phyloP scores from a whole-genome alignment of 2,888 invertebrate species.

The Eristalis pertinax region DNA sequence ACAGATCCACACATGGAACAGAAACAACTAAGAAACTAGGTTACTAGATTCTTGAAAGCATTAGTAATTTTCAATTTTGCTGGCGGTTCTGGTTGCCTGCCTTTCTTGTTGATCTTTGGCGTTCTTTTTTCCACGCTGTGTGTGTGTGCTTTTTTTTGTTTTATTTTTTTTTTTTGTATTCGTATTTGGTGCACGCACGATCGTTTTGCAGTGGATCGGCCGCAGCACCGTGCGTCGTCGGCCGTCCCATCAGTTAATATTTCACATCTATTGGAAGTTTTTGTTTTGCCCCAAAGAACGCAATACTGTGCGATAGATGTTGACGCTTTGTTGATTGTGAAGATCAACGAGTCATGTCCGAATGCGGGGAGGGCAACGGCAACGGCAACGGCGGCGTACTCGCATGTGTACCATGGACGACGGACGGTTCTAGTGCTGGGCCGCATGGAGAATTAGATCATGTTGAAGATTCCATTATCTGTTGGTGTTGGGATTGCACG shows the following conservation, averaged over 20 bases:
- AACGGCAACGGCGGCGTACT: background rate
- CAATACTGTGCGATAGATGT: constrained; percentile 34
- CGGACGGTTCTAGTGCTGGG: constrained; percentile 40
- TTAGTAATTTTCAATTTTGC: constrained; percentile 65
- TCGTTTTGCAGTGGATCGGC: constrained; percentile 58
- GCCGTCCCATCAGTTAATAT: constrained; percentile 34
- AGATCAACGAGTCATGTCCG: constrained; percentile 61
- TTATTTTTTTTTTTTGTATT: background rate
- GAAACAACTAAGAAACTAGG: constrained; percentile 61
- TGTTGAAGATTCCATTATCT: constrained; percentile 57
- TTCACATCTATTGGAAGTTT: constrained; percentile 44
- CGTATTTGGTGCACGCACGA: constrained; percentile 60
- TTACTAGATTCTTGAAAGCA: constrained; percentile 72
- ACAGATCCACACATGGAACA: constrained; percentile 68
- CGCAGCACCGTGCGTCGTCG: constrained; percentile 1
- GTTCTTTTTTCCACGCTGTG: background rate
- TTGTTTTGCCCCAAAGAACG: constrained; percentile 41
- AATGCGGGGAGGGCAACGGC: constrained; percentile 1
- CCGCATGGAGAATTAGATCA: constrained; percentile 61
- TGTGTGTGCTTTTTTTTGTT: background rate
- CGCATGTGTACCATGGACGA: constrained; percentile 40
- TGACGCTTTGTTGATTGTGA: constrained; percentile 64
- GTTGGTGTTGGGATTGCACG: constrained; percentile 23
- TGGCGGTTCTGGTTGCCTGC: constrained; percentile 52
- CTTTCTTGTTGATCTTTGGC: constrained; percentile 41